phyloP scores from a whole-genome alignment of 2,888 invertebrate species.

The Lithophane ornitopus region DNA sequence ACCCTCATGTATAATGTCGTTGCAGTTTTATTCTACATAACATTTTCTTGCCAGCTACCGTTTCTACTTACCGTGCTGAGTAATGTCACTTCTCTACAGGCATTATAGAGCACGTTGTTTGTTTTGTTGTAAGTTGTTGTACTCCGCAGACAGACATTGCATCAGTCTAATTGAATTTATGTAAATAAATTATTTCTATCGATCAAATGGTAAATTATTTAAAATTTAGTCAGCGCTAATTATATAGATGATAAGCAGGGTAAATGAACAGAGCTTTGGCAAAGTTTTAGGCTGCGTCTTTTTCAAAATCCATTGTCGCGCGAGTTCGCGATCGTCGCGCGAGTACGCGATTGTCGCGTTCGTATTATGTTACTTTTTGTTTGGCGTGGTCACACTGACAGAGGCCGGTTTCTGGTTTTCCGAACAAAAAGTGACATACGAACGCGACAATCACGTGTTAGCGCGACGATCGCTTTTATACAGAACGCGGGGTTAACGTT shows the following conservation, averaged over 20 bases:
- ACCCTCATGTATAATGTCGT: constrained; percentile 33
- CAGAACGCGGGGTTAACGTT: constrained; percentile 4
- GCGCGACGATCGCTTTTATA: no score
- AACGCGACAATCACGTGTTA: no score
- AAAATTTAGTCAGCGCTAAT: constrained; percentile 41
- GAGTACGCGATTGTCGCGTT: no score
- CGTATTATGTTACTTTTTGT: no score
- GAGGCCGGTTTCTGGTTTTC: no score
- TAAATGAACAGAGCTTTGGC: constrained; percentile 53
- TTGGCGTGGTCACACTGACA: no score
- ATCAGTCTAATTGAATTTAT: constrained; percentile 39
- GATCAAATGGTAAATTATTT: constrained; percentile 57
- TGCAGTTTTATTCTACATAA: constrained; percentile 28
- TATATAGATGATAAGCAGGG: constrained; percentile 52
- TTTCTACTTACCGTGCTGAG: constrained; percentile 13
- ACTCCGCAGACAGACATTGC: constrained; percentile 46
- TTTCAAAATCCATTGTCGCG: no score
- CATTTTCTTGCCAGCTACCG: constrained; percentile 40
- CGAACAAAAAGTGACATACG: no score
- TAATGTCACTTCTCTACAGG: constrained; percentile 8
- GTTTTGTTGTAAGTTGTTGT: constrained; percentile 9
- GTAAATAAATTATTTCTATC: constrained; percentile 51
- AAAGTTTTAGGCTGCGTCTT: constrained; percentile 13
- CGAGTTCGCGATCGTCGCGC: no score
- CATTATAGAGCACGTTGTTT: background rate